Percentiles rank a stretch among this genome's conserved stretches.
Conservation (phyloP, 2,797 vertebrate species). For the Enteromius paludinosus region DNA sequence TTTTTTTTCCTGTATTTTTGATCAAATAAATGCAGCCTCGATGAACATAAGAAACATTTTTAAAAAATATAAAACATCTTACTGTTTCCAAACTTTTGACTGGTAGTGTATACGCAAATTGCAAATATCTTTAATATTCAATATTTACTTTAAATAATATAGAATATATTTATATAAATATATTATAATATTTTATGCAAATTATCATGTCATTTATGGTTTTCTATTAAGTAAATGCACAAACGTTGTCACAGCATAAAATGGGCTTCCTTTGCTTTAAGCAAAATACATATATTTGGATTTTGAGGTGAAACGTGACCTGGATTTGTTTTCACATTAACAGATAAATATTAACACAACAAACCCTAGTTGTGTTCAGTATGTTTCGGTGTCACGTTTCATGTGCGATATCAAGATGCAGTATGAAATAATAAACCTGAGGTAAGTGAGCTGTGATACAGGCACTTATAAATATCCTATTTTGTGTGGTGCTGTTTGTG, state of each 20-base stretch:
- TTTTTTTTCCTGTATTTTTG: too few species aligned
- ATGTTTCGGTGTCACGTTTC: neutral
- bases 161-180: too few species aligned
- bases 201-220: neutral
- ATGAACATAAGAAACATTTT: too few species aligned
- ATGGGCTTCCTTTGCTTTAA: neutral
- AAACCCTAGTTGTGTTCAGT: neutral
- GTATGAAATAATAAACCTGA: constrained; percentile 26
- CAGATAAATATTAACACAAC: neutral
- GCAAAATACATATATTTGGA: neutral
- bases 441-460: constrained; percentile 13
- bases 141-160: too few species aligned
- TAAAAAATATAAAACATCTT: too few species aligned
- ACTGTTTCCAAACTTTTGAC: too few species aligned
- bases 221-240: neutral
- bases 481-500: constrained; percentile 72
- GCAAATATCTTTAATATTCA: too few species aligned
- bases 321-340: neutral
- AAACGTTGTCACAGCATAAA: neutral
- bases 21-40: too few species aligned
- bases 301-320: neutral
- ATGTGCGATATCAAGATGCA: neutral
- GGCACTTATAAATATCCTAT: constrained; percentile 55
- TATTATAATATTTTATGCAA: too few species aligned
- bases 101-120: too few species aligned